These are phyloP conservation scores for Acleris sparsana DNA, from an alignment of 2,888 invertebrate genomes.

Conservation along the genomic window DNA sequence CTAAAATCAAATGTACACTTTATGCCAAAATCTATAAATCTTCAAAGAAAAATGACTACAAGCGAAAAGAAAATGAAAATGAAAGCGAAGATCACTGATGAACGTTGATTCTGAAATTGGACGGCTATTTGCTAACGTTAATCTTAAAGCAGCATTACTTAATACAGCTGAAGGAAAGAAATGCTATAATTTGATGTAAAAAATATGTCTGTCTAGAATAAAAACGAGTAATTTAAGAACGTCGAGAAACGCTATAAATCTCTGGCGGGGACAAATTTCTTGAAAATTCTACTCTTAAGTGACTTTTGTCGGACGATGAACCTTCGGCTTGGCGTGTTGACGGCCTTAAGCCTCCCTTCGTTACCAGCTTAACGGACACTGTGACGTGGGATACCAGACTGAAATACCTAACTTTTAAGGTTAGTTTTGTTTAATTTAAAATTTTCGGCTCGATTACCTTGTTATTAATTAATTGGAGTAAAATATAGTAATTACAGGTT, in stretches of 20 bases:
- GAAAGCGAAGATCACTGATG: no score
- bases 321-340: conserved; percentile 56
- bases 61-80: no score
- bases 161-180: conserved; percentile 16
- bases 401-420: conserved; percentile 5
- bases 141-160: conserved; percentile 12
- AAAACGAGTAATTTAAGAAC: conserved; percentile 30
- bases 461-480: conserved; percentile 21
- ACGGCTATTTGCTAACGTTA: background rate
- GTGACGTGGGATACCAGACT: conserved; percentile 37
- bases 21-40: no score
- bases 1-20: no score
- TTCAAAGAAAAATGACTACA: no score
- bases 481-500: no score
- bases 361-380: conserved; percentile 59
- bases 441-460: conserved; percentile 21
- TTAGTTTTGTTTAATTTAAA: conserved; percentile 3
- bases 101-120: background rate
- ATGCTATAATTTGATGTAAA: conserved; percentile 15
- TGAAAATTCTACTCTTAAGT: conserved; percentile 38
- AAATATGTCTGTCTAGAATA: conserved; percentile 26
- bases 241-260: conserved; percentile 35
- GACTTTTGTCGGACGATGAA: conserved; percentile 40
- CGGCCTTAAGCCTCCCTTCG: conserved; percentile 66
- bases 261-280: conserved; percentile 28